A percentile compares a stretch with the other conserved stretches of the same genome.
Conservation (phyloP, 53 echinoderm and acorn worm genomes). For the Holothuria leucospilota region DNA sequence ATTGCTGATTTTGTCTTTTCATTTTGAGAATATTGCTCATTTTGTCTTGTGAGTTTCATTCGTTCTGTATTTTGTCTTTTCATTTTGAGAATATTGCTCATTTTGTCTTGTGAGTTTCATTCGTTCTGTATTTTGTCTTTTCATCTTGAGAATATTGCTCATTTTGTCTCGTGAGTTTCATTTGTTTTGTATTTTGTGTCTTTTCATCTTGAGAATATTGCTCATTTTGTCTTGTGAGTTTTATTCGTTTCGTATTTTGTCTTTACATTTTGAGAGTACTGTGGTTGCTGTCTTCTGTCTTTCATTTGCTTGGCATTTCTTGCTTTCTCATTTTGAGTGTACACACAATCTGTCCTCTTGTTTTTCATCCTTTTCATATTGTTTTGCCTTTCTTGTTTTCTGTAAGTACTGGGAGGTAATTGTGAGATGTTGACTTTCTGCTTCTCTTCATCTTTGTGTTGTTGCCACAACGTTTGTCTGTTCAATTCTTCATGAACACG, state of each 20-base stretch:
- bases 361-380: slow-evolving; percentile 7
- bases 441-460: slow-evolving; percentile 9
- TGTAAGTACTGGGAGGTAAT: neutral
- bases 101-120: slow-evolving; percentile 7
- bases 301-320: slow-evolving; percentile 20
- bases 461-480: neutral
- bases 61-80: slow-evolving; percentile 7
- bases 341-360: neutral
- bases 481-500: slow-evolving; percentile 3
- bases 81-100: neutral
- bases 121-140: neutral
- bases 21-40: neutral
- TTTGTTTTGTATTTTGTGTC: neutral
- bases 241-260: neutral
- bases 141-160: slow-evolving; percentile 2
- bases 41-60: neutral
- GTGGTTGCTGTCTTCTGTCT: neutral
- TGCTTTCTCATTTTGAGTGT: no score
- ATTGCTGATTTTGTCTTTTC: no score
- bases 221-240: neutral
- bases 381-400: neutral
- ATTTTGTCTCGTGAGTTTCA: neutral
- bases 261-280: slow-evolving; percentile 9
- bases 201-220: neutral
- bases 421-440: neutral